Percentiles rank a stretch among this genome's conserved stretches.
Evolutionary conservation across 2,888 invertebrate genomes (phyloP).

Genomic region (Podotricha telesiphe): DNA sequence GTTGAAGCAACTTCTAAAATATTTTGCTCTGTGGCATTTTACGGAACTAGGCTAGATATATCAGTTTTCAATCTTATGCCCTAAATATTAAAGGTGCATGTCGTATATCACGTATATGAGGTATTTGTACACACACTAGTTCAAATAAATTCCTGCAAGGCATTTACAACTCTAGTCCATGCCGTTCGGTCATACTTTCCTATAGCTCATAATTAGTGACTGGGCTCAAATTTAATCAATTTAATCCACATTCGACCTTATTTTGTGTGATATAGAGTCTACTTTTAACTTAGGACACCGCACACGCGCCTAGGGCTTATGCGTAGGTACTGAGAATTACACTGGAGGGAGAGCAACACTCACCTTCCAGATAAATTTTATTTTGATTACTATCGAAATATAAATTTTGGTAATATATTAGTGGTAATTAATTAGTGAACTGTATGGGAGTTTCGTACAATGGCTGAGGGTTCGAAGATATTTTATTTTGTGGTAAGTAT

Average conservation of each 20-base stretch:
- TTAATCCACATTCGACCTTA: slow-evolving; percentile 23
- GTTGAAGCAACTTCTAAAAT: not conserved
- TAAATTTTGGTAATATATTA: slow-evolving; percentile 5
- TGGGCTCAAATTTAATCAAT: not conserved
- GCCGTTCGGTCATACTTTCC: not conserved
- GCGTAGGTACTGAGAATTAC: not conserved
- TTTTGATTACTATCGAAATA: not conserved
- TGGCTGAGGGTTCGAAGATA: not conserved
- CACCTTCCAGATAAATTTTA: not conserved
- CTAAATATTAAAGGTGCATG: not conserved
- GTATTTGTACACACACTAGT: not conserved
- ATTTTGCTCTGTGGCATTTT: not conserved
- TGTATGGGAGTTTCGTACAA: not conserved
- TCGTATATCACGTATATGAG: not conserved
- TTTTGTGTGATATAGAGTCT: not conserved
- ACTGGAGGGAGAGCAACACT: slow-evolving; percentile 11
- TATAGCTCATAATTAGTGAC: not conserved
- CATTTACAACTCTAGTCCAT: not conserved
- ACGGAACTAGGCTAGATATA: not conserved
- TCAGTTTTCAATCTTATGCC: not conserved
- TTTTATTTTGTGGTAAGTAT: slow-evolving; percentile 2
- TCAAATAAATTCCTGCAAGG: not conserved
- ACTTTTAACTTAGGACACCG: slow-evolving; percentile 21
- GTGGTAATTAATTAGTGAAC: not conserved
- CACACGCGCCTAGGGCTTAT: slow-evolving; percentile 2